Percentiles rank a stretch among this genome's conserved stretches.
Evolutionary conservation across 2,113 vertebrate species (phyloP).

Genomic region (Peromyscus polionotus): DNA sequence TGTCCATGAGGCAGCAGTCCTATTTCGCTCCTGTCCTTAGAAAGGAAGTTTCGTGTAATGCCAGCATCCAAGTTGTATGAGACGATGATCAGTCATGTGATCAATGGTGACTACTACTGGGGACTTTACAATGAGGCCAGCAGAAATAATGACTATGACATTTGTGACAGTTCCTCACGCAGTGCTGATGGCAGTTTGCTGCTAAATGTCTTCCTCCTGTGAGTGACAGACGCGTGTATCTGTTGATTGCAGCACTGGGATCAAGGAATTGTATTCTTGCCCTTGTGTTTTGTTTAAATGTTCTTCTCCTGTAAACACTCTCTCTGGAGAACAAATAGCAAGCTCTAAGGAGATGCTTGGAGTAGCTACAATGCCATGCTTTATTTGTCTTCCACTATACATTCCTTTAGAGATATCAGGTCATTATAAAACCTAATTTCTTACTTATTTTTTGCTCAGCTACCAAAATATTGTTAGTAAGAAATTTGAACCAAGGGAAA

Average conservation of each 20-base stretch:
- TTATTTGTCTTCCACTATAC: not conserved
- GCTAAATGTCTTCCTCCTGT: not conserved
- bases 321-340: constrained; percentile 74
- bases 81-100: not conserved
- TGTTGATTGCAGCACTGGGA: constrained; percentile 58
- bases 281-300: constrained; percentile 57
- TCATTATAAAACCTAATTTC: constrained; percentile 40
- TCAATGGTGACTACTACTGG: constrained; percentile 43
- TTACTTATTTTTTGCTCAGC: constrained; percentile 21
- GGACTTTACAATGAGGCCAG: not conserved
- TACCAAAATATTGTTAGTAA: constrained; percentile 18
- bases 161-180: not conserved
- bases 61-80: not conserved
- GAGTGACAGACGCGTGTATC: not conserved
- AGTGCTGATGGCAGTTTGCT: not conserved
- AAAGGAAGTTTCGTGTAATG: constrained; percentile 4
- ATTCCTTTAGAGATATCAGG: not conserved
- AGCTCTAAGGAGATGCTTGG: not conserved
- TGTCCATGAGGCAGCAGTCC: not conserved
- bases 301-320: constrained; percentile 65
- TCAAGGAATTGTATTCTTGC: not conserved
- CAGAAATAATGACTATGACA: not conserved
- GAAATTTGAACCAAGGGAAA: constrained; percentile 43
- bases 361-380: not conserved
- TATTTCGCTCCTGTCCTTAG: not conserved